phyloP scores from a whole-genome alignment of 1,140 invertebrate genomes.

The Zeugodacus cucurbitae region DNA sequence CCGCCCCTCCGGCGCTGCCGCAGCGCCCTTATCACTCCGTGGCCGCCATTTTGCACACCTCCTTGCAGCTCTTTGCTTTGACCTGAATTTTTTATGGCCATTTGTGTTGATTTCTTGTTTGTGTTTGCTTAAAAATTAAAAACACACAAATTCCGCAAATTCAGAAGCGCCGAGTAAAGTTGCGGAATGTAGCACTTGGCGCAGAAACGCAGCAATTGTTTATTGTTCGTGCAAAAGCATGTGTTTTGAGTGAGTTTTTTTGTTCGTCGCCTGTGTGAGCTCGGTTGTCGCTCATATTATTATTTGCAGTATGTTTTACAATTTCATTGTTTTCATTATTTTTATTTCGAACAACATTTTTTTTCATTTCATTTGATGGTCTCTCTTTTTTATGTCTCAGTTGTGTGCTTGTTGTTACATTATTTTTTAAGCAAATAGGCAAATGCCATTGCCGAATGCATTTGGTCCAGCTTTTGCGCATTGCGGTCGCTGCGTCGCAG shows the following conservation, averaged over 20 bases:
- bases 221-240: not conserved
- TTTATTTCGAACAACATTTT: not conserved
- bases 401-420: not conserved
- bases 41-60: slow-evolving; percentile 1
- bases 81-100: not conserved
- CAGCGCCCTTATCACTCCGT: not conserved
- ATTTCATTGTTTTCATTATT: not conserved
- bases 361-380: not conserved
- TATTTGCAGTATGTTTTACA: not conserved
- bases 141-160: not conserved
- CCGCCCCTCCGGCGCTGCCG: not conserved
- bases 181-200: not conserved
- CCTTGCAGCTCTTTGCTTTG: not conserved
- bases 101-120: slow-evolving; percentile 29
- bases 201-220: not conserved
- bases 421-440: too few species aligned
- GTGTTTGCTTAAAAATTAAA: slow-evolving; percentile 27
- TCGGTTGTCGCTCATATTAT: not conserved
- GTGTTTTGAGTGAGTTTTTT: not conserved
- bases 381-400: not conserved
- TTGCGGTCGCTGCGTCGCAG: not conserved
- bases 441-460: not conserved
- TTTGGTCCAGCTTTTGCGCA: not conserved
- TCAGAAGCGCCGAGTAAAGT: not conserved
- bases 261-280: not conserved